Percentiles rank a stretch among this genome's conserved stretches.
phyloP scores from a whole-genome alignment of 2,888 invertebrate species.

The Uloborus plumipes region DNA sequence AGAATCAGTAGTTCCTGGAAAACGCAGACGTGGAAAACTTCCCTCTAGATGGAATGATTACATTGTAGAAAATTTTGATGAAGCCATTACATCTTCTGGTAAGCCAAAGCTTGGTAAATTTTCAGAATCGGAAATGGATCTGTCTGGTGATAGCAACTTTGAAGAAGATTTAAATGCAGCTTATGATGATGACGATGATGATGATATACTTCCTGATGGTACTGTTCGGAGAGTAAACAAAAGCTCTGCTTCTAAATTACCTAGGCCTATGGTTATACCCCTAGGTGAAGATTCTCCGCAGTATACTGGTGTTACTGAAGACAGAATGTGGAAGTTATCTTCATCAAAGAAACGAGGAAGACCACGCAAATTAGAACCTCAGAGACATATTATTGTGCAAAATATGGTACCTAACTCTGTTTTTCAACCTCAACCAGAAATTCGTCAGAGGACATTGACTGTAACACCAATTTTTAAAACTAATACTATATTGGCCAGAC shows the following conservation, averaged over 20 bases:
- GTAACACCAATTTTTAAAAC: constrained; percentile 58
- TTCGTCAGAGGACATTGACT: constrained; percentile 53
- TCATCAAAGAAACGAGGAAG: constrained; percentile 51
- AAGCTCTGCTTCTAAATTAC: constrained; percentile 23
- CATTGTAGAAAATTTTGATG: constrained; percentile 62
- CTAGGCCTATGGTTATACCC: constrained; percentile 41
- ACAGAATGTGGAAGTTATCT: constrained; percentile 41
- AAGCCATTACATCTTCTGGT: constrained; percentile 53
- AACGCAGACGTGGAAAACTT: constrained; percentile 45
- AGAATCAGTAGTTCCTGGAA: constrained; percentile 13
- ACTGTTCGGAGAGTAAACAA: constrained; percentile 19
- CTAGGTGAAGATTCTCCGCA: constrained; percentile 32
- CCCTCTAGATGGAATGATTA: constrained; percentile 63
- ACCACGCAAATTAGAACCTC: constrained; percentile 60
- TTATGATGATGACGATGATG: constrained; percentile 53
- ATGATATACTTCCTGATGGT: constrained; percentile 22
- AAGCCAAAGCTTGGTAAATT: constrained; percentile 51
- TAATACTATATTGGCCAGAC: constrained; percentile 45
- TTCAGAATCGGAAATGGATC: constrained; percentile 58
- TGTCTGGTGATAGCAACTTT: constrained; percentile 53
- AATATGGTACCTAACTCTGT: constrained; percentile 28
- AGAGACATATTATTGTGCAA: constrained; percentile 56
- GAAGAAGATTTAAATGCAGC: constrained; percentile 43
- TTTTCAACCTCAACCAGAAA: constrained; percentile 37
- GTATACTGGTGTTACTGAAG: not conserved